Percentiles rank a stretch among this genome's conserved stretches.
Evolutionary conservation across 2,113 vertebrate genomes (phyloP).

Genomic region (Phrynosoma blainvillii): DNA sequence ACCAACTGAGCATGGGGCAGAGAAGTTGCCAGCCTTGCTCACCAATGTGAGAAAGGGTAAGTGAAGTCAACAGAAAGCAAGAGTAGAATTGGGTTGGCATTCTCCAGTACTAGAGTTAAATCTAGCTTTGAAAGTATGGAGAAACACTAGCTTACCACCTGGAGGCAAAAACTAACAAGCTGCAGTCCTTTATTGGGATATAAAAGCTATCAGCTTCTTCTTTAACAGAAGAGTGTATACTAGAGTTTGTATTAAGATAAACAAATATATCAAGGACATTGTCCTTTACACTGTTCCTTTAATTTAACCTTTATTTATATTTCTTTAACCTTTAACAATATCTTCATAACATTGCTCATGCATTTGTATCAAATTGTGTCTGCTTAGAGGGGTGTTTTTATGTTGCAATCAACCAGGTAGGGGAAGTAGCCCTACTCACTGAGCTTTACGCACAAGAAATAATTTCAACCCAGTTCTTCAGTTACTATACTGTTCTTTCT

Average conservation of each 20-base stretch:
- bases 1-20: too few relatives aligned
- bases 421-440: background rate
- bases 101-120: too few relatives aligned
- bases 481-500: background rate
- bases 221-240: background rate
- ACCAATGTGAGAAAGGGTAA: too few relatives aligned
- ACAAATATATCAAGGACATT: background rate
- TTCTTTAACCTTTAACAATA: background rate
- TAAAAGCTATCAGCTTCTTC: background rate
- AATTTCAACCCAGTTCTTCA: background rate
- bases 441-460: background rate
- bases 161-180: background rate
- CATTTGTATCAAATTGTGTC: background rate
- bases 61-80: too few relatives aligned
- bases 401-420: too few relatives aligned
- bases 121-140: background rate
- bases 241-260: background rate
- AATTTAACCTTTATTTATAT: background rate
- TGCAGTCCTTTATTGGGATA: background rate
- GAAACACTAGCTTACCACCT: too few relatives aligned
- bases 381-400: background rate
- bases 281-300: background rate
- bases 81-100: too few relatives aligned
- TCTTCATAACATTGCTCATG: background rate
- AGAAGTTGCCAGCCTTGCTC: too few relatives aligned